phyloP scores from a whole-genome alignment of 2,888 invertebrate species.

The Thereva unica region DNA sequence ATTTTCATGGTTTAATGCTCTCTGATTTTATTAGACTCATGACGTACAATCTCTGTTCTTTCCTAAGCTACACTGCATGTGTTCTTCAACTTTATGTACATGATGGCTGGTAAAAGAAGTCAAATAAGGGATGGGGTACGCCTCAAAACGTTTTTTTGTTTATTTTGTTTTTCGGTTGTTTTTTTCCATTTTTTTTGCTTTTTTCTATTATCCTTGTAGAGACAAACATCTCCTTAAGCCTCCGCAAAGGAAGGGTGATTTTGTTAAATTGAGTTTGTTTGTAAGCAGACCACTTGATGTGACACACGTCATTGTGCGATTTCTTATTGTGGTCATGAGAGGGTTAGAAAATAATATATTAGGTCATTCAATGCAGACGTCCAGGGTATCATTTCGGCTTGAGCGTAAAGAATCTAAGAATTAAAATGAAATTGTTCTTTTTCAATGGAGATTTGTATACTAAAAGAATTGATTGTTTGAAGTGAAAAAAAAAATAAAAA shows the following conservation, averaged over 20 bases:
- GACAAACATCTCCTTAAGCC: too few species aligned
- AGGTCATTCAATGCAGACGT: background rate
- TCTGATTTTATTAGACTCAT: constrained; percentile 50
- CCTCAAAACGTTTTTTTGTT: too few species aligned
- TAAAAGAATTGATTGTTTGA: too few species aligned
- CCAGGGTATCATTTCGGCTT: too few species aligned
- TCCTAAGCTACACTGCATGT: background rate
- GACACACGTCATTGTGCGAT: constrained; percentile 27
- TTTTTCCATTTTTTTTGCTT: background rate
- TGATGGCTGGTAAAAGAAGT: too few species aligned
- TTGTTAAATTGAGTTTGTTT: constrained; percentile 30
- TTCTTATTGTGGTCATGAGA: constrained; percentile 20
- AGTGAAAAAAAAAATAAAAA: too few species aligned
- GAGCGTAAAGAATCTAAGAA: too few species aligned
- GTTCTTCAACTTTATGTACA: too few species aligned
- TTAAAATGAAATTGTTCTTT: too few species aligned
- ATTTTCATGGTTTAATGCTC: constrained; percentile 58
- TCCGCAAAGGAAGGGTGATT: constrained; percentile 2
- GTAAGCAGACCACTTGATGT: constrained; percentile 24
- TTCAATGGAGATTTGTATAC: too few species aligned
- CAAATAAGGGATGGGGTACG: too few species aligned
- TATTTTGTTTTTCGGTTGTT: too few species aligned
- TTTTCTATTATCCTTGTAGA: constrained; percentile 2
- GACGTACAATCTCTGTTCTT: constrained; percentile 2
- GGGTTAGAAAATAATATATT: constrained; percentile 23